Base-by-base conservation (phyloP, 2,113 vertebrate genomes). In the Cricetomys ansorgei region DNA sequence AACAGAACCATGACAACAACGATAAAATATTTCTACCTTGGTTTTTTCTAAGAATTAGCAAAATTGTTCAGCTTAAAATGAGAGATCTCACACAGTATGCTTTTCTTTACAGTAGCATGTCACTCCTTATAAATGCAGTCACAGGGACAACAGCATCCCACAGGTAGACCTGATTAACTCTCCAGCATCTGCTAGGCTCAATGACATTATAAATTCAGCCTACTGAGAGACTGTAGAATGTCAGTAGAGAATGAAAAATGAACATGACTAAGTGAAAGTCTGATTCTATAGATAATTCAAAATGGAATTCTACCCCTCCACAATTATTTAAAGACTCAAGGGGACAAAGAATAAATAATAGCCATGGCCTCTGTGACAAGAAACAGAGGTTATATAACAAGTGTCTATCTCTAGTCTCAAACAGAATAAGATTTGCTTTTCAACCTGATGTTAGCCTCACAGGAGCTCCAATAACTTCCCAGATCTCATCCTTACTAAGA, bases 191-290 rank as follows among this genome's bases (percentile, higher is more conserved):
- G 7, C 76, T 70, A 83, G 59, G 15, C 50, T 92, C 87, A 67
- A 13, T 93, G 87, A 93, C 69, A 77, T 83, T 64, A 93, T 92
- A 84, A 91, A 96, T 86, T 94, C 75, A 96, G 67, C n/a, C 53
- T 57, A 76, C 83, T 48, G 87, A 88, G 84, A 95, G 40, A 87
- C 77, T 92, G 91, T 88, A 95, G 65, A 88, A 37, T 94, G 77
- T 86, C 48, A 69, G 1, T 7, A 93, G 83, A 96, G 57, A 90
- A 90, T 59, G 34, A 91, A 91, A 96, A 96, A 91, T 95, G 83
- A 96, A 57, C 43, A 92, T 57, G 48, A 75, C 53, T 59, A 92
- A 88, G 65, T 55, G 40, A 94, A 96, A 88, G 12, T 45, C 11
- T 67, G 21, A 40, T 27, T 21, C 31, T 55, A 48, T 29, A 90